Conservation (phyloP, 2,797 vertebrate genomes). For the Bufotes viridis region DNA sequence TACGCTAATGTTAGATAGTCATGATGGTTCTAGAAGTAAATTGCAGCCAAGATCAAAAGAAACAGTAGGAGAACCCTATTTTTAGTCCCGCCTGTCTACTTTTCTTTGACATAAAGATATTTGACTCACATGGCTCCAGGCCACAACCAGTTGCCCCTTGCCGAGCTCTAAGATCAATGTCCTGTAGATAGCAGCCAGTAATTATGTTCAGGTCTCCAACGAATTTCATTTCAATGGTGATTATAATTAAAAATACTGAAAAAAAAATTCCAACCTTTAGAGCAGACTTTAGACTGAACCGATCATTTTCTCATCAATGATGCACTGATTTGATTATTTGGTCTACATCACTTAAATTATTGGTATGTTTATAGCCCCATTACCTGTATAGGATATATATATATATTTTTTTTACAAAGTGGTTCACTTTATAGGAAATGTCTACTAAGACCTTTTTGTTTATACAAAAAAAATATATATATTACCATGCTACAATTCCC, state of each 20-base stretch:
- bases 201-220: neutral
- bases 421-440: no score
- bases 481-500: no score
- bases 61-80: constrained; percentile 24
- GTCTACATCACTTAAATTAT: neutral
- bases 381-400: no score
- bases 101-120: constrained; percentile 41
- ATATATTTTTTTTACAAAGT: no score
- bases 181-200: neutral
- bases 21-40: constrained; percentile 58
- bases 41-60: constrained; percentile 55
- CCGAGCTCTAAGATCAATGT: constrained; percentile 1
- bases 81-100: constrained; percentile 12
- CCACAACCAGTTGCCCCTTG: neutral
- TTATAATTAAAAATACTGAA: no score
- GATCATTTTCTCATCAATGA: neutral
- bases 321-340: neutral
- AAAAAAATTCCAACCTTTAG: neutral
- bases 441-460: no score
- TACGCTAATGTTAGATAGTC: constrained; percentile 18
- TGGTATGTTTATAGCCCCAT: neutral
- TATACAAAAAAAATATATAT: no score
- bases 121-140: constrained; percentile 10
- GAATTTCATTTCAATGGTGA: no score
- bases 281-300: neutral